Conservation (phyloP, 92 coral and sea anemone genomes). For the Anthopleura xanthogrammica region DNA sequence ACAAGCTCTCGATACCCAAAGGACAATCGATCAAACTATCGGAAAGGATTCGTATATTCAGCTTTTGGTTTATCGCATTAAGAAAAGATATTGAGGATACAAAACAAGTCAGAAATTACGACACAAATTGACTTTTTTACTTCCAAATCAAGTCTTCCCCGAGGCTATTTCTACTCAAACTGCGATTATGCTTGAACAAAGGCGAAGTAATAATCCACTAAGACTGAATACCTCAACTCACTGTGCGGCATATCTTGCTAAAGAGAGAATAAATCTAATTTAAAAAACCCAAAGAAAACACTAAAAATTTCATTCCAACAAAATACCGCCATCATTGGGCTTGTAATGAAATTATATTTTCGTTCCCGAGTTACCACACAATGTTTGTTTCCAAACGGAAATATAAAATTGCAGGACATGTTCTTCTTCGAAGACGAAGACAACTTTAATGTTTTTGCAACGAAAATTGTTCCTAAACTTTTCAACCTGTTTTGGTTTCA, state of each 20-base stretch:
- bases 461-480: background rate
- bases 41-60: slow-evolving; percentile 28
- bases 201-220: slow-evolving; percentile 13
- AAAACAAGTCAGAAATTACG: background rate
- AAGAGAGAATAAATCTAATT: background rate
- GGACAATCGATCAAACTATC: slow-evolving; percentile 34
- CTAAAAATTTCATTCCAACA: background rate
- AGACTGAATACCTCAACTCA: slow-evolving; percentile 25
- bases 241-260: background rate
- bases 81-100: slow-evolving; percentile 13
- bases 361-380: background rate
- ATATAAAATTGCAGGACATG: background rate
- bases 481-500: background rate
- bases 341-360: background rate
- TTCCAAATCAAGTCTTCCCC: background rate
- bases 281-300: background rate
- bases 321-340: background rate
- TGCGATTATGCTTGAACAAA: slow-evolving; percentile 14
- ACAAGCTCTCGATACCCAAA: slow-evolving; percentile 17
- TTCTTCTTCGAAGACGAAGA: background rate
- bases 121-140: slow-evolving; percentile 3
- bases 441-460: background rate
- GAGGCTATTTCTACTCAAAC: slow-evolving; percentile 14
- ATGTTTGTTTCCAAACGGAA: background rate
- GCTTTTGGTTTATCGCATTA: slow-evolving; percentile 29